Evolutionary conservation across 1,140 invertebrate genomes (phyloP).

Genomic region (Calosoma granatense): DNA sequence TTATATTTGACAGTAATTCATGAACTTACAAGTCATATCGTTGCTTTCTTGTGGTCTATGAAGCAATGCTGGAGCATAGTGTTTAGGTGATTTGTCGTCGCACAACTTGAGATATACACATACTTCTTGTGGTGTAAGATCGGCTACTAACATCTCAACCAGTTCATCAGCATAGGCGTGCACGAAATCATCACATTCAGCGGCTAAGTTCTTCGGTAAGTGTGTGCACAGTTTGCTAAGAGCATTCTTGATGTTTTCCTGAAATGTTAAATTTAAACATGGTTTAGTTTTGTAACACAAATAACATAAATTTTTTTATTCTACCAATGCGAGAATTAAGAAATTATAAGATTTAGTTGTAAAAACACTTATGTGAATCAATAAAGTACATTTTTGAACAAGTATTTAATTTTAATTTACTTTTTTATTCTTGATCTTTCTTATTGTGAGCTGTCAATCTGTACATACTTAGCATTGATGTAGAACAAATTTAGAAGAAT

Average conservation of each 20-base stretch:
- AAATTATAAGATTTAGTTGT: slow-evolving; percentile 8
- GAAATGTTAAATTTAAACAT: slow-evolving; percentile 14
- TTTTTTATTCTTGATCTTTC: no score
- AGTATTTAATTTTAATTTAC: no score
- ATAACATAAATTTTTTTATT: slow-evolving; percentile 11
- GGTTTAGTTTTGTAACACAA: not conserved
- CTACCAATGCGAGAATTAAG: slow-evolving; percentile 2
- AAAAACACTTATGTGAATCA: no score
- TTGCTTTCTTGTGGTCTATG: slow-evolving; percentile 17
- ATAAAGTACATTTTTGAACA: no score
- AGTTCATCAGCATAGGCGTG: slow-evolving; percentile 63
- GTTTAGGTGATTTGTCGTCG: slow-evolving; percentile 31
- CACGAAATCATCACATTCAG: slow-evolving; percentile 67
- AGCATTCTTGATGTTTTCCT: slow-evolving; percentile 58
- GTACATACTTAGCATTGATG: no score
- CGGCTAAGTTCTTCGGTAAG: slow-evolving; percentile 48
- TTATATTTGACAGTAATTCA: slow-evolving; percentile 15
- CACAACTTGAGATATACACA: slow-evolving; percentile 68
- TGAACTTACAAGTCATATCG: slow-evolving; percentile 37
- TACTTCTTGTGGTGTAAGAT: slow-evolving; percentile 67
- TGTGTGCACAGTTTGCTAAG: slow-evolving; percentile 62
- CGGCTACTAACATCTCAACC: slow-evolving; percentile 63
- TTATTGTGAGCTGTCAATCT: no score
- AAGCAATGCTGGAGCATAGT: slow-evolving; percentile 13
- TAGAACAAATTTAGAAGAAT: no score